A percentile compares a stretch with the other conserved stretches of the same genome.
Evolutionary conservation across 2,888 invertebrate species (phyloP).

Genomic region (Cephalotes varians): DNA sequence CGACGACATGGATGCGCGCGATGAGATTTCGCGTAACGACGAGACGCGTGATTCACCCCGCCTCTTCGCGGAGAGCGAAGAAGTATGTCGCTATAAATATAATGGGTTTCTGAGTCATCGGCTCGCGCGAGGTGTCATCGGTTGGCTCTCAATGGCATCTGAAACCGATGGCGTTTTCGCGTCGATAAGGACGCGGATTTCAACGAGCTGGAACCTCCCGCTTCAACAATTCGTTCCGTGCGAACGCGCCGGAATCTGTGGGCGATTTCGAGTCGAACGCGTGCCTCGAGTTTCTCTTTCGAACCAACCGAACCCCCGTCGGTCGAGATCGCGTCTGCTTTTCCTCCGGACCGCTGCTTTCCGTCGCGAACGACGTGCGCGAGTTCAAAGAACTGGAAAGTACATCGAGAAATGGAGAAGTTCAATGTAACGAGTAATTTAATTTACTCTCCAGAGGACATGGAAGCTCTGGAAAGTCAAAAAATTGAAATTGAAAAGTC

Average conservation of each 20-base stretch:
- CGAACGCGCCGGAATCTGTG: conserved; percentile 9
- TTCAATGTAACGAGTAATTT: not conserved
- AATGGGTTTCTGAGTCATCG: conserved; percentile 75
- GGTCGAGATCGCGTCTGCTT: conserved; percentile 19
- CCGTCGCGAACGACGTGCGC: not conserved
- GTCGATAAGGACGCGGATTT: not conserved
- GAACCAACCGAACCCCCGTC: not conserved
- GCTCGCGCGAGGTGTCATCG: conserved; percentile 56
- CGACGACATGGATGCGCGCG: not conserved
- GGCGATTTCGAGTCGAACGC: not conserved
- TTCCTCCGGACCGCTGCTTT: not conserved
- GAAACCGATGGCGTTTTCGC: conserved; percentile 25
- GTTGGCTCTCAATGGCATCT: conserved; percentile 56
- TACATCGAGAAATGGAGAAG: not conserved
- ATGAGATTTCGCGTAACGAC: conserved; percentile 40
- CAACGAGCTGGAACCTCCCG: not conserved
- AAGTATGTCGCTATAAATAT: conserved; percentile 71
- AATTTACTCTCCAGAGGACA: not conserved
- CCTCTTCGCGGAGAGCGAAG: conserved; percentile 41
- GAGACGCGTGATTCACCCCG: conserved; percentile 67
- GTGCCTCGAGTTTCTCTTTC: conserved; percentile 33
- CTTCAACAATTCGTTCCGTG: conserved; percentile 16
- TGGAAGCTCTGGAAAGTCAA: not conserved
- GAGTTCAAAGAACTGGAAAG: conserved; percentile 17
- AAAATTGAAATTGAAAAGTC: not conserved